Percentiles rank a stretch among this genome's conserved stretches.
phyloP scores from a whole-genome alignment of 2,113 vertebrate species.

The Mesitornis unicolor region DNA sequence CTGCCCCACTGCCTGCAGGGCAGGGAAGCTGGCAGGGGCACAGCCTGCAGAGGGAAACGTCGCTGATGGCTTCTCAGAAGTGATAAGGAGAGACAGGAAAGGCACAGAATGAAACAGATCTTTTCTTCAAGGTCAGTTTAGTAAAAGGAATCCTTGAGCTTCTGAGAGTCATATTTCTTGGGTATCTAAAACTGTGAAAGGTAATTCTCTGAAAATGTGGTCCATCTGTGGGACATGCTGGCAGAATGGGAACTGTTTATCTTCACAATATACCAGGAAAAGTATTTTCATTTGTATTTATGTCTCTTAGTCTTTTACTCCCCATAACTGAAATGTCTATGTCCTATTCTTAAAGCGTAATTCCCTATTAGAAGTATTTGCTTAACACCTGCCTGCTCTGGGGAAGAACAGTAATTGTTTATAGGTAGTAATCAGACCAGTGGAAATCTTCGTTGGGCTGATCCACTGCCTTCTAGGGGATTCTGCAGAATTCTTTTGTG shows the following conservation, averaged over 20 bases:
- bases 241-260: not conserved
- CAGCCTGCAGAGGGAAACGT: not conserved
- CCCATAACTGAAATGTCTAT: not conserved
- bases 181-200: not conserved
- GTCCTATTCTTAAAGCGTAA: not conserved
- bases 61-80: not conserved
- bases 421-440: not conserved
- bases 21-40: not conserved
- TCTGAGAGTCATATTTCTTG: not conserved
- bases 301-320: not conserved
- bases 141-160: not conserved
- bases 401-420: not conserved
- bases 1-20: conserved; percentile 13
- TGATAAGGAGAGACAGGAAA: not conserved
- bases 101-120: not conserved
- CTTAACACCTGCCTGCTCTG: not conserved
- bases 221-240: not conserved
- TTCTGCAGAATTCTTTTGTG: not conserved
- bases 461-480: not conserved
- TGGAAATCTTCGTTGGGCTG: not conserved
- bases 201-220: not conserved
- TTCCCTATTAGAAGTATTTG: not conserved
- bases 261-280: not conserved
- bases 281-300: not conserved
- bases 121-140: not conserved